Evolutionary conservation across 2,888 invertebrate species (phyloP).

Genomic region (Thyatira batis): DNA sequence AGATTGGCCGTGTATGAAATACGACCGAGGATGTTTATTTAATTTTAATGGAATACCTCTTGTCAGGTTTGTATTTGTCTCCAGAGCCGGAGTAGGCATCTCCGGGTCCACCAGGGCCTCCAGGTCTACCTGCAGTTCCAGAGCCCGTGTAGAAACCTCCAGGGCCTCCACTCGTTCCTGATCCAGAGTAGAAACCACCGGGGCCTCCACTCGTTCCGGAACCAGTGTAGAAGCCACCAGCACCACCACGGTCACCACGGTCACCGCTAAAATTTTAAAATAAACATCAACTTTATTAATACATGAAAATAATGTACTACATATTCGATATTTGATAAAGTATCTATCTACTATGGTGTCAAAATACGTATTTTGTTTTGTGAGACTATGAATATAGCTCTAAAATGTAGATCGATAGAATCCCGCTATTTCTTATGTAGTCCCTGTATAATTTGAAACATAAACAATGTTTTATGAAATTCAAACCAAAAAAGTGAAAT

Average conservation of each 20-base stretch:
- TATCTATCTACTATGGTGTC: too few species aligned
- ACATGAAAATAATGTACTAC: too few species aligned
- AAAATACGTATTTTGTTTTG: too few species aligned
- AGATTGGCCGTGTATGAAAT: too few species aligned
- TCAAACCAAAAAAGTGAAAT: neutral
- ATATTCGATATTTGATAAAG: too few species aligned
- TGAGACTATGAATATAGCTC: too few species aligned
- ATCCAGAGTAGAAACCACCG: conserved; percentile 34
- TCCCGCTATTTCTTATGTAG: too few species aligned
- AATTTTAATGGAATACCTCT: too few species aligned
- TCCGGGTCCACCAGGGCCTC: conserved; percentile 34
- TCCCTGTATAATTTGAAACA: too few species aligned
- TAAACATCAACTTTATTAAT: neutral
- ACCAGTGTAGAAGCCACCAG: conserved; percentile 40
- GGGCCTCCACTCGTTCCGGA: conserved; percentile 24
- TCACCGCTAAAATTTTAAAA: conserved; percentile 24
- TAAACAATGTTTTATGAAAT: too few species aligned
- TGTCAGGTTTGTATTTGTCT: conserved; percentile 43
- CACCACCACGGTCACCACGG: conserved; percentile 33
- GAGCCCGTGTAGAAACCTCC: conserved; percentile 65
- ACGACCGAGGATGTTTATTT: too few species aligned
- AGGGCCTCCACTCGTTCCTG: conserved; percentile 56
- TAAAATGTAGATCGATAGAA: too few species aligned
- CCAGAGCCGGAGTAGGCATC: conserved; percentile 26
- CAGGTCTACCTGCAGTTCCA: conserved; percentile 19